Evolutionary conservation across 2,888 invertebrate species (phyloP), one percentile per base, ranked within the genome.

Genomic region (Cryptophagus acutangulus): DNA sequence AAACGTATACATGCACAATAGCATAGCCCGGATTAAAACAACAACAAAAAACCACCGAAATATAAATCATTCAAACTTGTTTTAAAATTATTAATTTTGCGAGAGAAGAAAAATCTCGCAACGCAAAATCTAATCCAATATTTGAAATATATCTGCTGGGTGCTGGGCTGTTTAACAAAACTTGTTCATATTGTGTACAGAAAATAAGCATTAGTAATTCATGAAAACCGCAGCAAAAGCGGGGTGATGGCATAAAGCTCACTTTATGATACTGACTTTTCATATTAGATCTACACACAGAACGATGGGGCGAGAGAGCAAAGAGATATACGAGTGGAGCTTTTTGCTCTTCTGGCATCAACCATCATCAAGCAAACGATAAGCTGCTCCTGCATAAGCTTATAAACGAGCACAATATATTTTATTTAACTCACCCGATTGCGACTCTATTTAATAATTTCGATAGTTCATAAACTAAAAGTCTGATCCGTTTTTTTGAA

Each of bases 171-270:
- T 46, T 45, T 49, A 49, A 41, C 41, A 16, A 48, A 48, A 50
- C 43, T 50, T 48, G n/a, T n/a, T n/a, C n/a, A n/a, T 48, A 50
- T 51, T 52, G 54, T 24, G 54, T 55, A 52, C 51, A 48, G 58
- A 60, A 59, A 60, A 58, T 60, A 55, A 52, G 54, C 57, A 61
- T 61, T 58, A 59, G 57, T 58, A 60, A 61, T 61, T 61, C 61
- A 61, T 60, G 61, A 54, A 57, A n/a, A 55, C 52, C 54, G 50
- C 54, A 49, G 41, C 50, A n/a, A n/a, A n/a, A n/a, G 47, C 36
- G 49, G 51, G 54, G 55, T 48, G 51, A 51, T 49, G 48, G 41
- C 51, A 51, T 52, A 52, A 58, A 54, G 51, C 52, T 44, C 52
- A 51, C 45, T 53, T 55, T 55, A 52, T 51, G 53, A 53, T 49